These are phyloP conservation scores for Poeciliopsis retropinna DNA, from an alignment of 2,113 vertebrate species.

Conservation along the genomic window DNA sequence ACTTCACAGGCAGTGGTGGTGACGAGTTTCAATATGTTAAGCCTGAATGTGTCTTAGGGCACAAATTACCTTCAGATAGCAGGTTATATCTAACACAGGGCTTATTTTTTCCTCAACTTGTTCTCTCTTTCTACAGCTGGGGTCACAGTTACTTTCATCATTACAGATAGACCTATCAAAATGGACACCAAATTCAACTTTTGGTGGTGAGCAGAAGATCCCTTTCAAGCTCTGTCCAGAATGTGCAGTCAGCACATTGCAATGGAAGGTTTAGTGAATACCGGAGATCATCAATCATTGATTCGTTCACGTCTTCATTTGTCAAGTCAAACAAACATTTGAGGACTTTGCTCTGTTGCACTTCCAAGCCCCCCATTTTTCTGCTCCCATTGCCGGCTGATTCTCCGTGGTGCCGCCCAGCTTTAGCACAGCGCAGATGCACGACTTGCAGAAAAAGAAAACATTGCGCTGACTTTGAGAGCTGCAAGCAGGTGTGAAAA, in stretches of 20 bases:
- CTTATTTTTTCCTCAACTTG: too few species aligned
- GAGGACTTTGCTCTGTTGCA: constrained; percentile 40
- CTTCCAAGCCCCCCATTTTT: constrained; percentile 43
- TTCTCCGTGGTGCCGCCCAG: constrained; percentile 57
- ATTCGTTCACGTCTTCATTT: constrained; percentile 52
- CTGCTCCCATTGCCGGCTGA: constrained; percentile 37
- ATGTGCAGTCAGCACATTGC: constrained; percentile 8
- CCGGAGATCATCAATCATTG: constrained; percentile 57
- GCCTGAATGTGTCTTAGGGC: too few species aligned
- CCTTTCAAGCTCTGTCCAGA: constrained; percentile 16
- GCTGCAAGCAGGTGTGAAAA: constrained; percentile 75
- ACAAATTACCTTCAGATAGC: too few species aligned
- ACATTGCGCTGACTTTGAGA: constrained; percentile 19
- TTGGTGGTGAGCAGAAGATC: constrained; percentile 1
- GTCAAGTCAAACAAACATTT: constrained; percentile 45
- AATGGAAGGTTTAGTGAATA: constrained; percentile 9
- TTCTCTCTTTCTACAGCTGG: too few species aligned
- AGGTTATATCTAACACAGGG: too few species aligned
- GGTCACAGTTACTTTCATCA: neutral
- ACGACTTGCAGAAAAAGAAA: constrained; percentile 14
- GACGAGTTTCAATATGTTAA: too few species aligned
- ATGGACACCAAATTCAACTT: constrained; percentile 9
- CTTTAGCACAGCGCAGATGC: constrained; percentile 49
- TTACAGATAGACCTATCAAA: constrained; percentile 2
- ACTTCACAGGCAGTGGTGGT: too few species aligned